Evolutionary conservation across 2,113 vertebrate genomes (phyloP).

Genomic region (Sebastes fasciatus): DNA sequence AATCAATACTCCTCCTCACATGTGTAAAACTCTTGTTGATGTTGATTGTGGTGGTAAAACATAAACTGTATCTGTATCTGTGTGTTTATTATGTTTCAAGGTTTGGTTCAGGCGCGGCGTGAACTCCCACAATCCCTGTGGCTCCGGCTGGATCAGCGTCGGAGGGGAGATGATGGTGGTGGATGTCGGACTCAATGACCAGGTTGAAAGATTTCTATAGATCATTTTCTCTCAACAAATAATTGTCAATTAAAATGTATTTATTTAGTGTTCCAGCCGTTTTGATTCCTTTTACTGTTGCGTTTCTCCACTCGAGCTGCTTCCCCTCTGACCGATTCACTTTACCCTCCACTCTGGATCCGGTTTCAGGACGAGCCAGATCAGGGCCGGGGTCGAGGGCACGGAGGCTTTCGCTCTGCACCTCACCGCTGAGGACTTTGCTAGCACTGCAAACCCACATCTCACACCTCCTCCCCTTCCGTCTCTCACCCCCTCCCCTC

Average conservation of each 20-base stretch:
- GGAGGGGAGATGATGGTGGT: slow-evolving; percentile 96
- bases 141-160: slow-evolving; percentile 96
- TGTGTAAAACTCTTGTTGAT: not conserved
- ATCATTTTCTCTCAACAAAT: no score
- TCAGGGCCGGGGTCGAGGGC: slow-evolving; percentile 30
- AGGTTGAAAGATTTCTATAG: slow-evolving; percentile 81
- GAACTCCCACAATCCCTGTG: slow-evolving; percentile 94
- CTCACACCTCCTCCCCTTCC: slow-evolving; percentile 51
- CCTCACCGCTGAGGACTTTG: slow-evolving; percentile 75
- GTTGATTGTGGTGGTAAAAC: not conserved
- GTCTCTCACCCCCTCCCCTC: slow-evolving; percentile 27
- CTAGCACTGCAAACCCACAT: slow-evolving; percentile 71
- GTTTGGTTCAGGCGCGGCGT: slow-evolving; percentile 98
- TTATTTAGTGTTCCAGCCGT: not conserved
- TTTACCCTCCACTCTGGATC: slow-evolving; percentile 43
- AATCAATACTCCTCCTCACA: slow-evolving; percentile 43
- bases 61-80: not conserved
- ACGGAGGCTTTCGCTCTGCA: slow-evolving; percentile 33
- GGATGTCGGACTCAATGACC: slow-evolving; percentile 93
- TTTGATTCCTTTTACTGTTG: not conserved
- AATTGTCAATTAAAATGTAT: no score
- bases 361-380: slow-evolving; percentile 62
- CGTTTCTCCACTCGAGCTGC: not conserved
- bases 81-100: slow-evolving; percentile 81
- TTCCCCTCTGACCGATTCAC: slow-evolving; percentile 31